Evolutionary conservation across 2,797 vertebrate species (phyloP), one percentile per base, ranked within the genome.

Genomic region (Micropoecilia bifurca): DNA sequence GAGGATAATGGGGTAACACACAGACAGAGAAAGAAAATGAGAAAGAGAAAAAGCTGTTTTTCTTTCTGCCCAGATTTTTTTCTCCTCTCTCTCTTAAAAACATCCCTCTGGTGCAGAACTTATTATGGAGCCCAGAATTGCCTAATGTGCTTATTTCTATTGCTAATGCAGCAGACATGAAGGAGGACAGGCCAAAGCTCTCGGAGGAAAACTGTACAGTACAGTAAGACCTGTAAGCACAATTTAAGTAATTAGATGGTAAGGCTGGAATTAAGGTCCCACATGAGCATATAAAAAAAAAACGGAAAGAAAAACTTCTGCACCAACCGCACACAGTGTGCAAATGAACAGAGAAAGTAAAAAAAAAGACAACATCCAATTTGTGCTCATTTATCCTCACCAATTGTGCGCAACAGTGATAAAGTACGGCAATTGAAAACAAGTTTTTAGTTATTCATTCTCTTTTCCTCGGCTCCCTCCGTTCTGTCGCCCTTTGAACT

Each of bases 221-320:
- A 89, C 80, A 91, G 93, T 93, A 86, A 93, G 94, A 95, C 93
- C 95, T 94, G 95, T 93, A 95, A 95, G 94, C 93, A 94, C 92
- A 94, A 93, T 93, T 93, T 92, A 95, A 92, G 89, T 94, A 95
- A 95, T 95, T 94, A 95, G 92, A 91, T 90, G 76, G 83, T 53
- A 82, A 85, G 78, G 89, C 78, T 89, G 80, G 80, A 90, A 94
- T 93, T 87, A 88, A 87, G 46, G 88, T 83, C 85, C 85, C 66
- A 46, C 30, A 25, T 74, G 71, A 78, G 69, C 84, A 79, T 77
- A 79, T 46, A 59, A 57, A 13, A 57, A 13, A n/a, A 25, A n/a
- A n/a, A 28, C 2, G 1, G 10, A 68, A 82, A 74, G 71, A 57
- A 69, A 75, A 63, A 18, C 61, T 63, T 76, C 66, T 12, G 16